Evolutionary conservation across 1,140 invertebrate species (phyloP).

Genomic region (Diprion similis): DNA sequence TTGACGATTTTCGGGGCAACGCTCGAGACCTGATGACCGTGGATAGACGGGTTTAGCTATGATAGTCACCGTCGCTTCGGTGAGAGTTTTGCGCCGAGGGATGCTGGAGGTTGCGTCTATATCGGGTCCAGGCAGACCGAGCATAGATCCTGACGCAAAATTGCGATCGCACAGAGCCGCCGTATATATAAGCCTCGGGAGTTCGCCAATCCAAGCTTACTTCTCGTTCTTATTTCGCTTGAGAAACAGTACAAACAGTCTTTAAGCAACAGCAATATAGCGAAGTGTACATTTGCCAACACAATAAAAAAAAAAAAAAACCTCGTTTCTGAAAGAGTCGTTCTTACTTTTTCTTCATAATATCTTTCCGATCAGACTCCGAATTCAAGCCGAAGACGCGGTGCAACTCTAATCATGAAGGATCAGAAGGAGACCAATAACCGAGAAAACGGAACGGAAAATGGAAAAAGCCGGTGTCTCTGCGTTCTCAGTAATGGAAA

Average conservation of each 20-base stretch:
- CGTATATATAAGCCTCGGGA: constrained; percentile 9
- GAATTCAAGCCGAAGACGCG: not conserved
- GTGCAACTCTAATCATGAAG: constrained; percentile 8
- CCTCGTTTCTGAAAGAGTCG: not conserved
- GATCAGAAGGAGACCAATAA: constrained; percentile 13
- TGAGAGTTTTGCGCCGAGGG: no score
- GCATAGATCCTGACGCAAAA: no score
- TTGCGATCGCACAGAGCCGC: no score
- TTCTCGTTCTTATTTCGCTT: not conserved
- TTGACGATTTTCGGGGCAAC: no score
- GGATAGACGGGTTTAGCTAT: no score
- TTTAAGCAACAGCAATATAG: not conserved
- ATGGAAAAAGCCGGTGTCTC: not conserved
- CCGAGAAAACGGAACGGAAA: constrained; percentile 5
- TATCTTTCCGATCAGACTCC: not conserved
- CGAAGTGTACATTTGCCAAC: not conserved
- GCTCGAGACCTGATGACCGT: no score
- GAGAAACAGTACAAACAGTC: constrained; percentile 4
- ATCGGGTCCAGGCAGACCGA: no score
- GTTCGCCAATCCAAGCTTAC: constrained; percentile 9
- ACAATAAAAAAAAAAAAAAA: not conserved
- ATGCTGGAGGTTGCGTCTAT: no score
- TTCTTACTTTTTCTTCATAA: not conserved
- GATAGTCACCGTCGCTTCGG: no score
- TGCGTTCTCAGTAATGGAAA: not conserved